Evolutionary conservation across 1,140 invertebrate species (phyloP).

Genomic region (Papilio aristodemus): DNA sequence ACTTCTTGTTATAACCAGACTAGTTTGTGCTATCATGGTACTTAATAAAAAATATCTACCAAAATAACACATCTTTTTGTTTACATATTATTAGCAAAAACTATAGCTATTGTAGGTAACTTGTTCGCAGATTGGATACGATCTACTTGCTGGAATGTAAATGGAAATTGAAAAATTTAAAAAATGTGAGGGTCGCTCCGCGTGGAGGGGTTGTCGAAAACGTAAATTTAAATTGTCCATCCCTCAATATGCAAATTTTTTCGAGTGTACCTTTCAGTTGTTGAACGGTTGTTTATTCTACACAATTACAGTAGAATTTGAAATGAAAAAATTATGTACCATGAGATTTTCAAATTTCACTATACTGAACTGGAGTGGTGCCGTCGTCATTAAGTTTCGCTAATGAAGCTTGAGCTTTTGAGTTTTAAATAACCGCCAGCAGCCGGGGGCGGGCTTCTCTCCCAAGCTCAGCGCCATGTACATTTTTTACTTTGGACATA

Average conservation of each 20-base stretch:
- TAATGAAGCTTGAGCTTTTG: constrained; percentile 80
- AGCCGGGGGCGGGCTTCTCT: constrained; percentile 58
- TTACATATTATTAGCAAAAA: neutral
- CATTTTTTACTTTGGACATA: constrained; percentile 71
- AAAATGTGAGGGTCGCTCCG: constrained; percentile 72
- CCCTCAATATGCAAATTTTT: constrained; percentile 75
- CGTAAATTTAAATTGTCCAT: constrained; percentile 79
- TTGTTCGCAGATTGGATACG: constrained; percentile 27
- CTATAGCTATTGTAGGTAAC: neutral
- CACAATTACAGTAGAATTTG: constrained; percentile 10
- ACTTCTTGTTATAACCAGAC: neutral
- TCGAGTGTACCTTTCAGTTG: constrained; percentile 63
- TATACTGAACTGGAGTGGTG: constrained; percentile 47
- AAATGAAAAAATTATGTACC: too few species aligned
- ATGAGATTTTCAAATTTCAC: neutral
- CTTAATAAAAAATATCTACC: neutral
- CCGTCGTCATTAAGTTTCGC: constrained; percentile 78
- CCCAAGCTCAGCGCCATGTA: constrained; percentile 47
- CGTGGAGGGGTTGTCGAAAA: constrained; percentile 62
- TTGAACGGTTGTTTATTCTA: constrained; percentile 37
- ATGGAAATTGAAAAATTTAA: constrained; percentile 79
- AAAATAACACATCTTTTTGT: neutral
- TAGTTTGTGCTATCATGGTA: neutral
- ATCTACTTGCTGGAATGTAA: constrained; percentile 65
- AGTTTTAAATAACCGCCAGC: constrained; percentile 75